Base-by-base conservation (phyloP, 2,797 vertebrate genomes). In the Sebastes iracundus region DNA sequence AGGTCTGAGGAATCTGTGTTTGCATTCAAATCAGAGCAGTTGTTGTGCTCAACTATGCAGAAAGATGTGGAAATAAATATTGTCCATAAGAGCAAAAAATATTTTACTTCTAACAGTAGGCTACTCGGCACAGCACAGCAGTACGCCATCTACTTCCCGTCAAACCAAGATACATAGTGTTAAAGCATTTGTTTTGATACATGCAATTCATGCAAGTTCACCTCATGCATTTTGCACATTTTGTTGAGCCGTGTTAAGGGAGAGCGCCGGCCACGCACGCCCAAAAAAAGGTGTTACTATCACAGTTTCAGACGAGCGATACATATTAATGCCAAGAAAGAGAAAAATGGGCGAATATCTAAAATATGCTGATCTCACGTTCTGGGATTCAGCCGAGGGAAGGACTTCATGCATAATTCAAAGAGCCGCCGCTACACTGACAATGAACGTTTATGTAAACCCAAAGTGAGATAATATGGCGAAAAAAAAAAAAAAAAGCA, bases 371-470 rank as follows among this genome's bases (percentile, higher is more conserved):
- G 93, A 94, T 93, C 83, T 90, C 56, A 75, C 90, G 83, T 92
- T 88, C 80, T 2, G 56, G 72, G 87, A 90, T 82, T 87, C 60
- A 83, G 88, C 82, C 20, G 58, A 87, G 86, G 80, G 82, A 92
- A 82, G 75, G 80, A 75, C 83, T 71, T 91, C 58, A 94, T 95
- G 85, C 87, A 95, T 95, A 88, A 94, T 95, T 93, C 93, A 95
- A 18, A 61, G 46, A 7, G 64, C 77, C 22, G 23, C 86, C 1
- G 76, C 79, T 59, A 65, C 87, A 79, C 88, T 59, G 85, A 91
- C 92, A 93, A 94, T 91, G 91, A 88, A 87, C 87, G 77, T 94
- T 95, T 94, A 93, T 94, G 93, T 95, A 94, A 95, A 94, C 91
- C 83, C 82, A 93, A 94, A 92, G 88, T 94, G 87, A 94, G 94